These are phyloP conservation scores for Hybognathus amarus DNA, from an alignment of 2,797 vertebrate species.

Conservation along the genomic window DNA sequence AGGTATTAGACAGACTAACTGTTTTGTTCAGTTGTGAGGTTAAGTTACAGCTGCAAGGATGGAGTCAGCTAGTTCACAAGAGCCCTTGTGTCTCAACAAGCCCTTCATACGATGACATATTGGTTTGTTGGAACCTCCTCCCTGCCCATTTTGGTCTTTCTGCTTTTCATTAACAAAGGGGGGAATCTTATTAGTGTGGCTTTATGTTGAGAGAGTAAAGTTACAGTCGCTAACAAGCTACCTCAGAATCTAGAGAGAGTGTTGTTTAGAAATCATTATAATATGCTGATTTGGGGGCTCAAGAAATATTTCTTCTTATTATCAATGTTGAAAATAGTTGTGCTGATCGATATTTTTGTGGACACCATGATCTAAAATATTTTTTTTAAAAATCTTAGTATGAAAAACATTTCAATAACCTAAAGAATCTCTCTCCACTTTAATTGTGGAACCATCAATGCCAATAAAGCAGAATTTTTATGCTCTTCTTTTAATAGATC, in stretches of 20 bases:
- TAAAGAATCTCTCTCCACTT: not conserved
- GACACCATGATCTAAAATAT: not conserved
- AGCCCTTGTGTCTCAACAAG: conserved; percentile 62
- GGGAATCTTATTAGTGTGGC: conserved; percentile 59
- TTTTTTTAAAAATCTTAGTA: too few species aligned
- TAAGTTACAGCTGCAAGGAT: conserved; percentile 48
- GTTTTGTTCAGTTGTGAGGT: conserved; percentile 49
- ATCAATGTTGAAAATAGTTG: not conserved
- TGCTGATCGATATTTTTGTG: not conserved
- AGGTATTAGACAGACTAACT: conserved; percentile 34
- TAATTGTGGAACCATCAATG: not conserved
- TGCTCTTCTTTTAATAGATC: not conserved
- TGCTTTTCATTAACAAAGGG: conserved; percentile 55
- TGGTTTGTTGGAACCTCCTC: conserved; percentile 44
- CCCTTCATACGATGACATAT: conserved; percentile 52
- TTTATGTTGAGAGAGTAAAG: conserved; percentile 50
- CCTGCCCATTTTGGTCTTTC: conserved; percentile 40
- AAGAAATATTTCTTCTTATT: not conserved
- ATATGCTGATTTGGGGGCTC: too few species aligned
- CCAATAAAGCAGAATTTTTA: not conserved
- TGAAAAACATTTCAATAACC: too few species aligned
- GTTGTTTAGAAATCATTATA: not conserved
- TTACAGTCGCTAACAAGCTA: conserved; percentile 52
- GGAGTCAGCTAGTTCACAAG: conserved; percentile 55
- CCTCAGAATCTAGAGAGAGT: conserved; percentile 8